Percentiles rank a stretch among this genome's conserved stretches.
phyloP scores from a whole-genome alignment of 2,888 invertebrate genomes.

The Drosophila longiperda region DNA sequence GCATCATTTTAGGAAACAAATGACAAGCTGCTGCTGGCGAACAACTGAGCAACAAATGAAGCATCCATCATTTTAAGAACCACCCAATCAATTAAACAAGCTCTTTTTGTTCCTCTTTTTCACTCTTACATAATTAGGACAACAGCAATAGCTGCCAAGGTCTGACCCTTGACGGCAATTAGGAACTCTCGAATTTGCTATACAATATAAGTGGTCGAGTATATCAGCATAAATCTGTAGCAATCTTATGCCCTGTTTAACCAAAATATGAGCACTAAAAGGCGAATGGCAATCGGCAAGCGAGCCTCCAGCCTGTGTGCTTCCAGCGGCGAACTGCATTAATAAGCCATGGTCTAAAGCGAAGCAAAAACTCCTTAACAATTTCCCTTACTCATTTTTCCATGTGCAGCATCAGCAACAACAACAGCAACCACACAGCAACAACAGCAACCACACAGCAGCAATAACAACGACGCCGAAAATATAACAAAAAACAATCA shows the following conservation, averaged over 20 bases:
- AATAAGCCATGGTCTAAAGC: slow-evolving; percentile 55
- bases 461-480: slow-evolving; percentile 29
- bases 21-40: slow-evolving; percentile 54
- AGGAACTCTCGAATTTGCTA: slow-evolving; percentile 52
- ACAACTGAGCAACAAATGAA: slow-evolving; percentile 69
- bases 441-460: slow-evolving; percentile 10
- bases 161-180: slow-evolving; percentile 59
- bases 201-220: slow-evolving; percentile 40
- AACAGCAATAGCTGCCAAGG: slow-evolving; percentile 48
- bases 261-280: slow-evolving; percentile 41
- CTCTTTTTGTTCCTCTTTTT: slow-evolving; percentile 29
- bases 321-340: slow-evolving; percentile 46
- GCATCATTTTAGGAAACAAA: slow-evolving; percentile 56
- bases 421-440: slow-evolving; percentile 8
- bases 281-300: slow-evolving; percentile 29
- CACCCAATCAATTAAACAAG: slow-evolving; percentile 60
- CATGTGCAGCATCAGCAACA: slow-evolving; percentile 32
- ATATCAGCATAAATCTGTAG: slow-evolving; percentile 61
- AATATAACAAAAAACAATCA: slow-evolving; percentile 39
- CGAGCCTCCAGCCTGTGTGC: slow-evolving; percentile 8
- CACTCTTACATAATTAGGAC: slow-evolving; percentile 34
- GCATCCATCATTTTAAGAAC: slow-evolving; percentile 69
- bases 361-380: slow-evolving; percentile 40
- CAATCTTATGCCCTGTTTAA: slow-evolving; percentile 56
- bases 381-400: slow-evolving; percentile 36